phyloP scores from a whole-genome alignment of 2,888 invertebrate genomes.

The Drosophila merina region DNA sequence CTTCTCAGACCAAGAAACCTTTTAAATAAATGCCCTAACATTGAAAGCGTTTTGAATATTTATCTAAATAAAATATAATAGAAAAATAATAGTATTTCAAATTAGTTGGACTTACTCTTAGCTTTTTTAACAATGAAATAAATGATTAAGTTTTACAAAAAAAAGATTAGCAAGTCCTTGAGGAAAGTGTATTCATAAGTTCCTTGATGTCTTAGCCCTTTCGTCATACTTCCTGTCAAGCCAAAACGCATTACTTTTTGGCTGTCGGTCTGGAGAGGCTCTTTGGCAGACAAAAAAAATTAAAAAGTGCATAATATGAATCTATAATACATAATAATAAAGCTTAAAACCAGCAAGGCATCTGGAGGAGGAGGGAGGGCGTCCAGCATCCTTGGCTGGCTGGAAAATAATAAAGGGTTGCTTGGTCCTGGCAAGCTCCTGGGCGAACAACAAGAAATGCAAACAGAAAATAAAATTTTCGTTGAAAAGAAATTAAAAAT shows the following conservation, averaged over 20 bases:
- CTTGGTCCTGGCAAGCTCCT: slow-evolving; percentile 57
- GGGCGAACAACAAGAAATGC: slow-evolving; percentile 69
- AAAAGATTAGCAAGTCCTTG: neutral
- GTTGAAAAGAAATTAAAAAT: slow-evolving; percentile 80
- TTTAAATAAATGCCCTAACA: slow-evolving; percentile 15
- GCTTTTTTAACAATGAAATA: no score
- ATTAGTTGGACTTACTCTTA: no score
- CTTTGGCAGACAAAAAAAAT: slow-evolving; percentile 66
- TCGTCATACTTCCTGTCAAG: slow-evolving; percentile 13
- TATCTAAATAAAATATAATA: neutral
- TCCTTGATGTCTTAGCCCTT: neutral
- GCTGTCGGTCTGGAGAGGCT: slow-evolving; percentile 32
- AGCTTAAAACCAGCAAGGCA: slow-evolving; percentile 52
- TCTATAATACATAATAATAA: slow-evolving; percentile 77
- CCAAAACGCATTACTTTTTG: slow-evolving; percentile 63
- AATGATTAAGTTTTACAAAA: neutral
- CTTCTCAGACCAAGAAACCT: slow-evolving; percentile 7
- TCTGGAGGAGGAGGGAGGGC: slow-evolving; percentile 10
- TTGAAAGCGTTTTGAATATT: neutral
- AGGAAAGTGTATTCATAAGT: neutral
- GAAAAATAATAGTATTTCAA: neutral
- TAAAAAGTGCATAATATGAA: slow-evolving; percentile 78
- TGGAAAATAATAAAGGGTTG: slow-evolving; percentile 66
- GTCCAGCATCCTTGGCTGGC: slow-evolving; percentile 41
- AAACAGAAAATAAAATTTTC: slow-evolving; percentile 78